Evolutionary conservation across 1,140 invertebrate species (phyloP), one percentile per base, ranked within the genome.

Genomic region (Mylabris phalerata): DNA sequence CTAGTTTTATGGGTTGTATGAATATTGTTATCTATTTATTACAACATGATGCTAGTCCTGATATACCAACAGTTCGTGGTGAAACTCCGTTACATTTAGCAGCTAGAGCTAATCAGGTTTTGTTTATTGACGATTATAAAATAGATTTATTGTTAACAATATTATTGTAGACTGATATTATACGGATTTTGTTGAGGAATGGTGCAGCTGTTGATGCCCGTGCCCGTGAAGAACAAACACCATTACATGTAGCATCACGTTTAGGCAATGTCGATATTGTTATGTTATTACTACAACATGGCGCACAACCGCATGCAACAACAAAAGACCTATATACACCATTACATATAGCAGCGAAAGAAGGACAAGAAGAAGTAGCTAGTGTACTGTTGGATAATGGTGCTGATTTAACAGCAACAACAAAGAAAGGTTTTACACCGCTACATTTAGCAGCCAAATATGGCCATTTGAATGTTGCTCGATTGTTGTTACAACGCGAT

Each of bases 1-100:
- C 96, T 0, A 89, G 93, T 67, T 98, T 98, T 77, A 98, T 99
- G 96, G 97, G 97, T 26, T 96, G 95, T 75, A 97, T 98, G 91
- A 98, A 98, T 75, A 98, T 99, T 67, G 95, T 98, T 24, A 92
- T 98, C 65, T 95, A 90, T 76, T 81, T 99, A 67, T 81, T 98
- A 45, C 92, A 96, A 77, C 90, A 95, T 67, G 93, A 94, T 66
- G 95, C 96, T 51, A 90, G 86, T 74, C 90, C 93, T 13, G 95
- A 99, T 78, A 87, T 92, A 61, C 88, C 91, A 11, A 99, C 97
- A 1, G 91, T 98, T 11, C 82, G 97, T 43, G 96, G 96, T 7
- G 97, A 99, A 79, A 98, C 95, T 3, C 92, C 97, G 3, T 79
- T 99, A 26, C 97, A 99, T 79, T 83, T 99, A 61, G 97, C 97